Evolutionary conservation across 1,140 invertebrate genomes (phyloP).

Genomic region (Zaprionus capensis): DNA sequence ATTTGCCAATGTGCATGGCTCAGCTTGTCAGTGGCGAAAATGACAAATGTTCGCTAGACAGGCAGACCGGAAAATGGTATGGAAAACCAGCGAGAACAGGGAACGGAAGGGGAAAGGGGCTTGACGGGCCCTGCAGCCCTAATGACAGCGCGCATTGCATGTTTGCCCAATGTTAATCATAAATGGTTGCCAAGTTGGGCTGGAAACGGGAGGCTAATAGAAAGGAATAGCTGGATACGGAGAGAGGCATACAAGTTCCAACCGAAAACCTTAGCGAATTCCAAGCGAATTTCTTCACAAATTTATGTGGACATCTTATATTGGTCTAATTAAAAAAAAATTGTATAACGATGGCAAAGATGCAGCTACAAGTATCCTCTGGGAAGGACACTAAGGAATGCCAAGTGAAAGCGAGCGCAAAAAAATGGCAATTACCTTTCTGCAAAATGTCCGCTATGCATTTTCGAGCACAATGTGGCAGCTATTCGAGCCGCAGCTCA

Average conservation of each 20-base stretch:
- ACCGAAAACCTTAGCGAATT: slow-evolving; percentile 13
- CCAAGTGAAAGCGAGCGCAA: slow-evolving; percentile 30
- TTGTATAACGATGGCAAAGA: slow-evolving; percentile 5
- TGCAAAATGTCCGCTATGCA: slow-evolving; percentile 31
- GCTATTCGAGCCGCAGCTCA: slow-evolving; percentile 50
- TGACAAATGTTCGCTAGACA: slow-evolving; percentile 77
- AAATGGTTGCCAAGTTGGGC: slow-evolving; percentile 51
- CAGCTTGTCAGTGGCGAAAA: slow-evolving; percentile 69
- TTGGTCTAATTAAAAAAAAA: slow-evolving; percentile 51
- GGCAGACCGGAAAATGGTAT: slow-evolving; percentile 67
- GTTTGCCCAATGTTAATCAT: slow-evolving; percentile 78
- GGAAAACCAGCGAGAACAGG: slow-evolving; percentile 36
- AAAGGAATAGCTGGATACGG: neutral
- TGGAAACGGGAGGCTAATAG: slow-evolving; percentile 16
- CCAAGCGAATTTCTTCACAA: slow-evolving; percentile 25
- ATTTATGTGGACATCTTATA: slow-evolving; percentile 60
- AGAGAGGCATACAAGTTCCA: neutral
- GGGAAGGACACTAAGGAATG: slow-evolving; percentile 11
- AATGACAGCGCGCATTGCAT: slow-evolving; percentile 76
- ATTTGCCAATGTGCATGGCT: slow-evolving; percentile 75
- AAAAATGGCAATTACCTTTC: slow-evolving; percentile 55
- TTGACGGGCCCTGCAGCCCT: slow-evolving; percentile 36
- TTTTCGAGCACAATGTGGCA: slow-evolving; percentile 71
- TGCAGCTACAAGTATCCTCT: slow-evolving; percentile 4
- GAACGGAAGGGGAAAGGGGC: neutral